Evolutionary conservation across 92 coral and sea anemone species (phyloP), one percentile per base, ranked within the genome.

Genomic region (Epizoanthus stellaris): DNA sequence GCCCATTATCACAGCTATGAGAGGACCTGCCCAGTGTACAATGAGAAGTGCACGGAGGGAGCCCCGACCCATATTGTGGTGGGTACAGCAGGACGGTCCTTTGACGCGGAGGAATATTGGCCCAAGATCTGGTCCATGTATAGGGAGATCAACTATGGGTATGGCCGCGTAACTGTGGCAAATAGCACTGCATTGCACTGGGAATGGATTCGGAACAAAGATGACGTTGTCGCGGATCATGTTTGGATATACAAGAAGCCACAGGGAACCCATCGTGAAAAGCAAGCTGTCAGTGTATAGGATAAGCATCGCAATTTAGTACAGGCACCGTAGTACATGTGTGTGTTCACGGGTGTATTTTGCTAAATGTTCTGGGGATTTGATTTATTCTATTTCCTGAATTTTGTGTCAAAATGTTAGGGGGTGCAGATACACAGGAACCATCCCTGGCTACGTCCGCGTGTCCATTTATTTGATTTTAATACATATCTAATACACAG

Each of bases 1-100:
- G 99, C 96, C 43, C 99, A 96, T 87, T 96, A 89, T 34, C 99
- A 96, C 89, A 96, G 98, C 91, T 96, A 96, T 76, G 98, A 96
- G 83, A 86, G 98, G 54, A 96, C 98, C 53, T 96, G 98, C 65
- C 81, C 95, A 5, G 93, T 96, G 67, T 86, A 92, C 81, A 87
- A 70, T 20, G 82, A 88, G 4, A 80, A 82, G 15, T 96, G 98
- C 61, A 89, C 88, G 23, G 85, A 89, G 34, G 96, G 95, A 12
- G 95, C 91, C 14, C 89, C 95, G 16, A 90, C 90, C 19, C 98
- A 96, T 80, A 92, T 96, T 70, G 92, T 89, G 12, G 95, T 96
- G 39, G 98, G 98, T 25, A 92, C 98, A 4, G 98, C 98, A 8
- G 98, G 98, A 47, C 91, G 95, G 77, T 73, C 61, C 19, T 43